Evolutionary conservation across 2,888 invertebrate genomes (phyloP), one percentile per base, ranked within the genome.

Genomic region (Camponotus fellah): DNA sequence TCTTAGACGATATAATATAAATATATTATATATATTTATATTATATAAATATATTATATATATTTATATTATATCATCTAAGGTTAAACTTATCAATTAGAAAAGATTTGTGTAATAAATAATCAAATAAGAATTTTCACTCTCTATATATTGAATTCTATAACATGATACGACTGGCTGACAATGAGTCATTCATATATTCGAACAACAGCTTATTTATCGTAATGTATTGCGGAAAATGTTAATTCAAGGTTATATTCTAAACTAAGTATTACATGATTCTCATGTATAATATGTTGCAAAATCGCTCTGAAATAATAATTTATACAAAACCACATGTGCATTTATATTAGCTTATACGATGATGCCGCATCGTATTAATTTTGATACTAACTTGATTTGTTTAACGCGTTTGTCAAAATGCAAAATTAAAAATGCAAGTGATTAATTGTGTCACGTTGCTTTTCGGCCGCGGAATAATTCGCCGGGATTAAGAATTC

Each of bases 141-240:
- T 68, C 82, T 88, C 81, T 85, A 83, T 69, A 8, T 49, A 56
- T 85, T 56, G 74, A 88, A 82, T 81, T 88, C 58, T 43, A 60
- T 77, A 76, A 26, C 72, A 76, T 77, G 58, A 75, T 9, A 21
- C 62, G 56, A 84, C 26, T 26, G 60, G 79, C 74, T 26, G 26
- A 26, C 26, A 26, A 26, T 84, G 86, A 87, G 76, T 88, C 82
- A 85, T 64, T 74, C 60, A 43, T 40, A 12, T 58, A 21, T 37
- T 9, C 21, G 17, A 56, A 26, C n/a, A 40, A 69, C 40, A 43
- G 17, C 34, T 68, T 68, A 43, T 68, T 77, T 76, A 53, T 12
- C 34, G 17, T 8, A 26, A 43, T 58, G n/a, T 60, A 56, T 32
- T 2, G 9, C 12, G 40, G 26, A 66, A 56, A 77, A 2, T 32